Base-by-base conservation (phyloP, 2,113 vertebrate species). In the Psittacula cyanocephala region DNA sequence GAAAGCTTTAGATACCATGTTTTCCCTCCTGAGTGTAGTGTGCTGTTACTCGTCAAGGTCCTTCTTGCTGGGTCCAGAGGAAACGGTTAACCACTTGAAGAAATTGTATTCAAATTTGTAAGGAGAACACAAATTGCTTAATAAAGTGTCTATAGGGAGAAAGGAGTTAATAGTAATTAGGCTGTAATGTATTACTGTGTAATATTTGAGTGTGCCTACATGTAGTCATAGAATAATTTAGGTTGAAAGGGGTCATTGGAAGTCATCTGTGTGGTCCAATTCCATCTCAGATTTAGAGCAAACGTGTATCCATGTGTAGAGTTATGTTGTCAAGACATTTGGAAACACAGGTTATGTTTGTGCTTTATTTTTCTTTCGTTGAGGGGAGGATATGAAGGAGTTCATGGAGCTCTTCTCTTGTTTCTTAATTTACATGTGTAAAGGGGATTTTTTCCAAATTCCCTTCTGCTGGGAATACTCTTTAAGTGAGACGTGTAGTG, bases 241-340 rank as follows among this genome's bases (percentile, higher is more conserved):
- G 57, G 57, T 77, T 88, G n/a, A 47, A 72, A 77, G 11, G 27
- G 47, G 44, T 85, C 24, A 2, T 49, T 89, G 70, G 39, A 81
- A 82, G 81, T 85, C 57, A 71, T 59, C 50, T 67, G 0, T 75
- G 39, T 78, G 15, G 46, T 81, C 31, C n/a, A 92, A 7, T 28
- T 14, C 24, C 24, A n/a, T 43, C 57, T 71, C 35, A 60, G 50
- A 78, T 33, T 71, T 10, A 37, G n/a, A 81, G 57, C 29, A 89
- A 78, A 43, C 9, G 4, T 0, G 0, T 55, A 6, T 33, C 6
- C 6, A 2, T 60, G 17, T 11, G 12, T 37, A 57, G 41, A 59
- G 33, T 19, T 83, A 20, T 28, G 8, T 71, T 90, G 39, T 81
- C 22, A 71, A 77, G 57, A 81, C 53, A 64, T 75, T 43, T 68